Evolutionary conservation across 2,888 invertebrate species (phyloP), one percentile per base, ranked within the genome.

Genomic region (Cosmia pyralina): DNA sequence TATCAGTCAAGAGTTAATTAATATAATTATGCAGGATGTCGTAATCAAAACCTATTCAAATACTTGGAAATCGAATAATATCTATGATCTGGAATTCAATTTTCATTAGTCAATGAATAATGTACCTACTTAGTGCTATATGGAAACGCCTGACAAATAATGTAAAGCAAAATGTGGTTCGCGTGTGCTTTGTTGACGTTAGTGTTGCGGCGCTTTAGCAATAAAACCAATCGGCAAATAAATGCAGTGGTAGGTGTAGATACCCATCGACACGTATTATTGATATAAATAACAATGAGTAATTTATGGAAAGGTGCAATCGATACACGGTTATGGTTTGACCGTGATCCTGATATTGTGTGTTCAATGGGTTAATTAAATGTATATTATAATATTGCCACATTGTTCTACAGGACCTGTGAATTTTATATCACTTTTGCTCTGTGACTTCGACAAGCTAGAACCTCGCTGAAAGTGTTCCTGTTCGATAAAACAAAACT

Each of bases 121-220:
- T 52, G 58, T 60, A 46, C 15, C 6, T 46, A 58, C 13, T 15
- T 41, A 8, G 0, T 46, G 52, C 28, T 63, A 60, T 34, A 44
- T 64, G 46, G 46, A 60, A 75, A 79, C 87, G 87, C 87, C 87
- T 87, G 82, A 67, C 73, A 69, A 81, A 87, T 75, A 83, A 72
- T 67, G 44, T 52, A 66, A 50, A 65, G 86, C 86, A 87, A 85
- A 67, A 60, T 72, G 73, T 80, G 6, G 67, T 58, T 69, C 50
- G 73, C 53, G 55, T 77, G 84, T 72, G 71, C 15, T 67, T 69
- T 81, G 52, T 75, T 63, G 63, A 60, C 66, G 71, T 63, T 57
- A 77, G 55, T 57, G 28, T 48, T 46, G 41, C 57, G 85, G 86
- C 86, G 83, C 70, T 80, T 7, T 48, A 22, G 38, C 69, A 70